Percentiles rank a stretch among this genome's conserved stretches.
phyloP scores from a whole-genome alignment of 53 echinoderm and acorn worm genomes.

The Holothuria leucospilota region DNA sequence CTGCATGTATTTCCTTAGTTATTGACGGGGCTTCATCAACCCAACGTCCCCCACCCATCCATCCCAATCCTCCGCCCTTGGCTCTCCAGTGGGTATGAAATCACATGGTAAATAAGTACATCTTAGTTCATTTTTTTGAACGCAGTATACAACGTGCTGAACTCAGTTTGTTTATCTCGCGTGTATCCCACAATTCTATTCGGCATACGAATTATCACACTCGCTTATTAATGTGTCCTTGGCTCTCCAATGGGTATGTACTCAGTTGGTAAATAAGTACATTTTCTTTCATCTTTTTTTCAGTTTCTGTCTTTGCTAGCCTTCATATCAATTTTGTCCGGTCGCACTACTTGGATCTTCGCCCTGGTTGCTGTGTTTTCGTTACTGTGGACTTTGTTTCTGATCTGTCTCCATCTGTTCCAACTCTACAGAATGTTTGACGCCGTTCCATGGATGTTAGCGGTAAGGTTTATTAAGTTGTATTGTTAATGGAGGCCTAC shows the following conservation, averaged over 20 bases:
- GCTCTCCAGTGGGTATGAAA: not conserved
- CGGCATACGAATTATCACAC: too few relatives aligned
- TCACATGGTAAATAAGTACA: too few relatives aligned
- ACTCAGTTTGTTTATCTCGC: too few relatives aligned
- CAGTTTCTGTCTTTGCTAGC: conserved; percentile 7
- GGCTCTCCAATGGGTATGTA: not conserved
- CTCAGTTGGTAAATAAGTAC: too few relatives aligned
- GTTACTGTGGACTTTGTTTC: not conserved
- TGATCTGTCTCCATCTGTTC: conserved; percentile 1
- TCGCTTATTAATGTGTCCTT: too few relatives aligned
- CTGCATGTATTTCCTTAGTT: too few relatives aligned
- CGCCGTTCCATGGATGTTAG: not conserved
- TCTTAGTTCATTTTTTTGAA: too few relatives aligned
- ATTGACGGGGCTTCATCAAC: not conserved
- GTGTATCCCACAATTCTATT: too few relatives aligned
- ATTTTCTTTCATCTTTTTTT: not conserved
- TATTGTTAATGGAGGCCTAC: too few relatives aligned
- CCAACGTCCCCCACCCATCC: not conserved
- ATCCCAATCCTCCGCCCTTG: not conserved
- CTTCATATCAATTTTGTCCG: not conserved
- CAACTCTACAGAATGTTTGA: conserved; percentile 13
- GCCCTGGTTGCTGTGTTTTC: conserved; percentile 1
- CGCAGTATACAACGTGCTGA: too few relatives aligned
- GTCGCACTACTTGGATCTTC: not conserved
- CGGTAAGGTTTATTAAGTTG: conserved; percentile 4